These are phyloP conservation scores for Amphiprion ocellaris DNA, from an alignment of 2,113 vertebrate genomes.

Conservation along the genomic window DNA sequence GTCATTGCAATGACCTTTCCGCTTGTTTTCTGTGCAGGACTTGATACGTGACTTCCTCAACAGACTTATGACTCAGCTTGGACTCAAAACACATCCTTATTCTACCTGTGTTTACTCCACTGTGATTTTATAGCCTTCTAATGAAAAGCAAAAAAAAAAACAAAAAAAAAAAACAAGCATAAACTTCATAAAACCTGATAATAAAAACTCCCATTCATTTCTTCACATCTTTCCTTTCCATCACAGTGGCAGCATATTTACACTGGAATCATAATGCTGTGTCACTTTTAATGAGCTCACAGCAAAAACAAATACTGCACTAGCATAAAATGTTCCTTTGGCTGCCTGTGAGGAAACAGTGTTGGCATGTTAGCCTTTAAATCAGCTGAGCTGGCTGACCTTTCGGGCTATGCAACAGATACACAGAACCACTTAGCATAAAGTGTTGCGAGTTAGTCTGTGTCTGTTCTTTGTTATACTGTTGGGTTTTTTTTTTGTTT, in stretches of 20 bases:
- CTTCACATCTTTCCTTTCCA: neutral
- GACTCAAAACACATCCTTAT: neutral
- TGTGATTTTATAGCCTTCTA: neutral
- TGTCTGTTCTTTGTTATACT: conserved; percentile 7
- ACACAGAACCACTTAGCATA: conserved; percentile 59
- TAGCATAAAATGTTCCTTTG: conserved; percentile 40
- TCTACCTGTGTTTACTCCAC: neutral
- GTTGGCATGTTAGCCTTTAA: conserved; percentile 65
- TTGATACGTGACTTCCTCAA: neutral
- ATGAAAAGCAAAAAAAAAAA: neutral
- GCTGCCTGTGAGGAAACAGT: conserved; percentile 47
- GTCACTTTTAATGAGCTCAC: conserved; percentile 17
- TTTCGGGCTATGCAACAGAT: conserved; percentile 62
- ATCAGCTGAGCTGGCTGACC: conserved; percentile 70
- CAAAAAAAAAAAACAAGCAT: neutral
- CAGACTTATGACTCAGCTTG: neutral
- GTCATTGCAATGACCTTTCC: conserved; percentile 4
- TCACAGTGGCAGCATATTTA: neutral
- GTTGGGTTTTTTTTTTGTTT: conserved; percentile 7
- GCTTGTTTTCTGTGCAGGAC: neutral
- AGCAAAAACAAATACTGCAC: conserved; percentile 21
- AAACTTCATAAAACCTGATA: neutral
- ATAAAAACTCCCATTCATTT: neutral
- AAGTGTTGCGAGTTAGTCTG: conserved; percentile 36
- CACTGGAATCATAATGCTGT: neutral